Percentiles rank a stretch among this genome's conserved stretches.
phyloP scores from a whole-genome alignment of 2,113 vertebrate species.

The Chloropsis cyanopogon region DNA sequence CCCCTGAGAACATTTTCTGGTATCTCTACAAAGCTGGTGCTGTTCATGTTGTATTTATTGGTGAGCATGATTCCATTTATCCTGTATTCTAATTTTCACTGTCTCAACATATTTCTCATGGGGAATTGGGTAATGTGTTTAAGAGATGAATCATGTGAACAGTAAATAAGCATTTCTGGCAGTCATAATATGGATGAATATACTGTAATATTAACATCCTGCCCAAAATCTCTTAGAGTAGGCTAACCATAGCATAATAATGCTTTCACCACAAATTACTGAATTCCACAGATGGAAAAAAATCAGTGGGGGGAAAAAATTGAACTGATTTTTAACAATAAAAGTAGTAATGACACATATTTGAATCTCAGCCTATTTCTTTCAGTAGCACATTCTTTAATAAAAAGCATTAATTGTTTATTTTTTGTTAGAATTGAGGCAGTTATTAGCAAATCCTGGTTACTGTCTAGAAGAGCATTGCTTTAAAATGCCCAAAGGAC shows the following conservation, averaged over 20 bases:
- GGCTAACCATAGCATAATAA: not conserved
- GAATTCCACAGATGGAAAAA: not conserved
- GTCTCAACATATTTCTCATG: not conserved
- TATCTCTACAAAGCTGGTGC: not conserved
- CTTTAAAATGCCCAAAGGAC: not conserved
- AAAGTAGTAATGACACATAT: not conserved
- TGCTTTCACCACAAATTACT: not conserved
- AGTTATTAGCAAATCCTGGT: not conserved
- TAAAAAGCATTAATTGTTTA: not conserved
- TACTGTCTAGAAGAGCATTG: not conserved
- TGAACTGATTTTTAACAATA: not conserved
- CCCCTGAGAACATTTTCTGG: not conserved
- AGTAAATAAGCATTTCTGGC: not conserved
- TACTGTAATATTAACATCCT: not conserved
- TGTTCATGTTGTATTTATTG: not conserved
- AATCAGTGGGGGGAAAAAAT: not conserved
- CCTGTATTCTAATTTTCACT: not conserved
- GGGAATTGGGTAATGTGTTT: not conserved
- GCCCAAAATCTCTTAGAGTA: not conserved
- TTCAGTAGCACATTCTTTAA: not conserved
- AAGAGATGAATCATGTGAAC: not conserved
- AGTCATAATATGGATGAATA: not conserved
- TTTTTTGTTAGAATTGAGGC: not conserved
- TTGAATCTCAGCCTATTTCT: not conserved
- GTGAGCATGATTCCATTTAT: not conserved